These are phyloP conservation scores for Aegithalos caudatus DNA, from an alignment of 2,113 vertebrate species.

Conservation along the genomic window DNA sequence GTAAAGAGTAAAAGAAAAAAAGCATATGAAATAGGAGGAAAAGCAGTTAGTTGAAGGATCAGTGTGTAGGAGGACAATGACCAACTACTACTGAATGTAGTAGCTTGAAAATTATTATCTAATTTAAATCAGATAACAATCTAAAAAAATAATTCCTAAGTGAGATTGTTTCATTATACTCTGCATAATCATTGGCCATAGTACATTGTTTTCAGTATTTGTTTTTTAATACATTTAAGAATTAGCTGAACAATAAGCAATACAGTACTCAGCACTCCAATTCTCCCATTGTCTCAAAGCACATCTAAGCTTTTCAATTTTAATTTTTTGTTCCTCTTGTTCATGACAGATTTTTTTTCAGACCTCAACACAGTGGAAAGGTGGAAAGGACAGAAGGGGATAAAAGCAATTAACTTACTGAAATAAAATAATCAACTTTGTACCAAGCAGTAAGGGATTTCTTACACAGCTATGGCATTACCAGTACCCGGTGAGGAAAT, in stretches of 20 bases:
- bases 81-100: neutral
- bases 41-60: neutral
- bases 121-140: neutral
- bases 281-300: neutral
- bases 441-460: neutral
- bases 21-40: neutral
- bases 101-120: neutral
- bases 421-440: slow-evolving; percentile 18
- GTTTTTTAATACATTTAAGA: neutral
- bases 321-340: slow-evolving; percentile 8
- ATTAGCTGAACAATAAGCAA: neutral
- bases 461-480: neutral
- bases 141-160: neutral
- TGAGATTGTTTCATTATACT: neutral
- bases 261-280: neutral
- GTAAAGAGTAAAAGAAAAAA: neutral
- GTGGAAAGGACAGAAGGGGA: neutral
- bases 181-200: neutral
- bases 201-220: neutral
- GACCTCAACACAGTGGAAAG: neutral
- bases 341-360: neutral
- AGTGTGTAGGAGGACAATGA: neutral
- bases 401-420: slow-evolving; percentile 45
- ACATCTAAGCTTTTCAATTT: neutral
- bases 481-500: neutral